Percentiles rank a stretch among this genome's conserved stretches.
Conservation (phyloP, 1,140 invertebrate species). For the Chymomyza costata region DNA sequence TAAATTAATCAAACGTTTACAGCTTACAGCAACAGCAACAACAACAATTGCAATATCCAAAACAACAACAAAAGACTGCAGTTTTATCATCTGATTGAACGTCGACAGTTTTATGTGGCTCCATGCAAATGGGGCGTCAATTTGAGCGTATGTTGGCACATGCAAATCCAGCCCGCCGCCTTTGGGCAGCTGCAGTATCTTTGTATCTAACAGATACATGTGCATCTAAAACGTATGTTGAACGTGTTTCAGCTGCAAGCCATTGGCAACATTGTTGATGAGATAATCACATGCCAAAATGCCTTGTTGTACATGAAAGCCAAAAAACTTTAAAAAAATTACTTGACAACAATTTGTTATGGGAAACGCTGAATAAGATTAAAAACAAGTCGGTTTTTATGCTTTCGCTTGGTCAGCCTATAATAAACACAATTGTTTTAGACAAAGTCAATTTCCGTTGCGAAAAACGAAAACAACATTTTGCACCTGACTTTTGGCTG, state of each 20-base stretch:
- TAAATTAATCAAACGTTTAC: constrained; percentile 68
- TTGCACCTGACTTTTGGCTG: not conserved
- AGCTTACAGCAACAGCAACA: constrained; percentile 30
- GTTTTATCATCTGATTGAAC: not conserved
- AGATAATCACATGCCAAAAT: constrained; percentile 59
- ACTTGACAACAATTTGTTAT: constrained; percentile 22
- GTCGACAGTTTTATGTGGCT: too few relatives aligned
- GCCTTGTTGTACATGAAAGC: constrained; percentile 50
- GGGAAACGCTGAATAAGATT: constrained; percentile 17
- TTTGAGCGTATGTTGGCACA: constrained; percentile 52
- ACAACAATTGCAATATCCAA: too few relatives aligned
- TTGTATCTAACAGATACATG: constrained; percentile 36
- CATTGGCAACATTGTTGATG: constrained; percentile 43
- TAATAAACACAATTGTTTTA: constrained; percentile 11
- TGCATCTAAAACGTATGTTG: not conserved
- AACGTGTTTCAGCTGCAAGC: constrained; percentile 3
- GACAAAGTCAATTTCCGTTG: constrained; percentile 2
- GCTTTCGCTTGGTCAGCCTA: constrained; percentile 26
- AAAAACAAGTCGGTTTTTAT: constrained; percentile 33
- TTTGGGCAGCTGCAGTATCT: constrained; percentile 5
- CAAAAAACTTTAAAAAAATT: too few relatives aligned
- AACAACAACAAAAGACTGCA: not conserved
- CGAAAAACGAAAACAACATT: constrained; percentile 1
- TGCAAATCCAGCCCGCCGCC: constrained; percentile 48
- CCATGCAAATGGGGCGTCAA: constrained; percentile 26